Base-by-base conservation (phyloP, 2,113 vertebrate species). In the Himantopus leucocephalus region DNA sequence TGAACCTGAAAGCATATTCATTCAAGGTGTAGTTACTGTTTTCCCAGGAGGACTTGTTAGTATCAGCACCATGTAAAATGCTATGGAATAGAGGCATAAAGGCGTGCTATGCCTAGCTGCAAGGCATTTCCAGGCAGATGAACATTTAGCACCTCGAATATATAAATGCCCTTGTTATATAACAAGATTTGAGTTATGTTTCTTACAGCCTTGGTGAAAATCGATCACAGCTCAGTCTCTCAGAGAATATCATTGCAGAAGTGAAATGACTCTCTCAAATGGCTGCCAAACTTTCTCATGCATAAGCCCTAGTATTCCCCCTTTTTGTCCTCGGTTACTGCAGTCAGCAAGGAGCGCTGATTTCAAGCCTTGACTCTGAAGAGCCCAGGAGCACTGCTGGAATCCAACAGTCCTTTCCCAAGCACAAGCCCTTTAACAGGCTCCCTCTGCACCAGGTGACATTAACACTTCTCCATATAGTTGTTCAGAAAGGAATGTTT, bases 111-210 rank as follows among this genome's bases (percentile, higher is more conserved):
- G 58, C 71, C 48, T 64, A 35, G 56, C 84, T 91, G 74, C 14
- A 3, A 85, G 88, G 90, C 53, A 85, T 64, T 91, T 91, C 24
- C 74, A 96, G 74, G 77, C 53, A 91, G 66, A 81, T 72, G 23
- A 92, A 78, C 77, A 50, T 80, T 92, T 88, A 92, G 59, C 19
- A 1, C 35, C 59, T 94, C 6, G 14, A 94, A 83, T 94, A 91
- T 55, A 77, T 88, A 92, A 94, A 90, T 79, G 91, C 14, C 12
- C 53, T 72, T 79, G 35, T 93, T 90, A 85, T 39, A 82, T 64
- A 96, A 90, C 82, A 76, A 85, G 53, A 43, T 82, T 85, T 95
- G 95, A 95, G 73, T 87, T 85, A 81, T 62, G 84, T 45, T 95
- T 79, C 86, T 92, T 92, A 76, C 39, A 92, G 14, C 29, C 68